Base-by-base conservation (phyloP, 2,113 vertebrate genomes). In the Neodon shergylaensis region DNA sequence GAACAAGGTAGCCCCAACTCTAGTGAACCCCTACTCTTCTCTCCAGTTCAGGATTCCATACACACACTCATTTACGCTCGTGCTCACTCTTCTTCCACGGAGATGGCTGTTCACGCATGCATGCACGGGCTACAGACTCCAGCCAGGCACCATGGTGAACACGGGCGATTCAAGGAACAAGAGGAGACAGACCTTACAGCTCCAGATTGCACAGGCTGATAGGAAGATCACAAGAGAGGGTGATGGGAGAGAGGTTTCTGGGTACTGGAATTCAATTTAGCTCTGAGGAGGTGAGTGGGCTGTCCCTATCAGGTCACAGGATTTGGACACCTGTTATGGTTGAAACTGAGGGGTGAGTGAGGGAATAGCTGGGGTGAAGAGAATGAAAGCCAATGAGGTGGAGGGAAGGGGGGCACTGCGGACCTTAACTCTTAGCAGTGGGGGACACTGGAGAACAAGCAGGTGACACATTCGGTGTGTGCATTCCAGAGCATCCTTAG, bases 391-490 rank as follows among this genome's bases (percentile, higher is more conserved):
- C 28, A 7, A 4, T 1, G 19, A 8, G 6, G 6, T 54, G 1
- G 14, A 4, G 52, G 49, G 1, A 58, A 42, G 52, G 58, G 42
- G 28, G 36, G 3, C 0, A 0, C 22, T 24, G 8, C 5, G 33
- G 52, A 49, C 70, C 3, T 13, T 8, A 44, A 33, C 17, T 28
- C 7, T 14, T n/a, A 4, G 39, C 22, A 49, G 39, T 1, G 10
- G 81, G 63, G 54, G 84, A n/a, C 33, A 5, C 2, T 70, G 61
- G 73, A 24, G 39, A 58, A 36, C 2, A 66, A 72, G 58, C 63
- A 77, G 65, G 72, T 44, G 87, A 22, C 68, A 31, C 26, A 3
- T 70, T 49, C 7, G 42, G 42, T 36, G 42, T 65, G 61, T 68
- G 44, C 31, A 61, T 91, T 70, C 19, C 12, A 7, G 66, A 52